phyloP scores from a whole-genome alignment of 2,888 invertebrate species.

The Ethmia dodecea region DNA sequence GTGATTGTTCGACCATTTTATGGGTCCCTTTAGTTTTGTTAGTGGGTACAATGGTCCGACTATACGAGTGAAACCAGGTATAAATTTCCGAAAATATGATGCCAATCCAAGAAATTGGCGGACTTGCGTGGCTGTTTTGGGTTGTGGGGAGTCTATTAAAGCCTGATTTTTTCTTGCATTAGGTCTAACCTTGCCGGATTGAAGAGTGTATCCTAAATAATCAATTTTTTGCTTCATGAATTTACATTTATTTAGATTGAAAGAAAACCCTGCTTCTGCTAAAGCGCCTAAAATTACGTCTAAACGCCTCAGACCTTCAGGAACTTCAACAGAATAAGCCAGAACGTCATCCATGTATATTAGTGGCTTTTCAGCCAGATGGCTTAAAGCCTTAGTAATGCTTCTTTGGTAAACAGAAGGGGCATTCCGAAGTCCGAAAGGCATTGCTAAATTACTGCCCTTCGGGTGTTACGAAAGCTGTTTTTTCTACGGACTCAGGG shows the following conservation, averaged over 20 bases:
- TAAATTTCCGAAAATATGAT: not conserved
- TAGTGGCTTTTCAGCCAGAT: not conserved
- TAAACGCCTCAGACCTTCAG: not conserved
- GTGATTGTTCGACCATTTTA: not conserved
- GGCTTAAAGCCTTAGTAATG: constrained; percentile 23
- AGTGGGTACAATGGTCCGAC: not conserved
- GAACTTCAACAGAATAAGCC: not conserved
- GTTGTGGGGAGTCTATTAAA: not conserved
- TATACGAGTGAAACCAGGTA: not conserved
- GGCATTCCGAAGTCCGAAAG: constrained; percentile 28
- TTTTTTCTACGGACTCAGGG: constrained; percentile 27
- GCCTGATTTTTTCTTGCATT: constrained; percentile 1
- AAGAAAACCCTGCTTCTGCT: not conserved
- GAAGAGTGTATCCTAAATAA: not conserved
- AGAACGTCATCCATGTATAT: not conserved
- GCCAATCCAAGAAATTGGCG: not conserved
- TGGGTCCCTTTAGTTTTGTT: not conserved
- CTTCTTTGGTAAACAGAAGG: constrained; percentile 37
- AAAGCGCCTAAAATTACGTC: not conserved
- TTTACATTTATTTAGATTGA: not conserved
- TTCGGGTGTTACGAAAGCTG: constrained; percentile 39
- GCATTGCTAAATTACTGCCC: constrained; percentile 33
- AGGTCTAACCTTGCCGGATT: not conserved
- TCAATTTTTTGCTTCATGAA: not conserved
- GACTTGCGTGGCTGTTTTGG: not conserved